These are phyloP conservation scores for Auanema sp. DNA, from an alignment of 2,888 invertebrate species.

Conservation along the genomic window DNA sequence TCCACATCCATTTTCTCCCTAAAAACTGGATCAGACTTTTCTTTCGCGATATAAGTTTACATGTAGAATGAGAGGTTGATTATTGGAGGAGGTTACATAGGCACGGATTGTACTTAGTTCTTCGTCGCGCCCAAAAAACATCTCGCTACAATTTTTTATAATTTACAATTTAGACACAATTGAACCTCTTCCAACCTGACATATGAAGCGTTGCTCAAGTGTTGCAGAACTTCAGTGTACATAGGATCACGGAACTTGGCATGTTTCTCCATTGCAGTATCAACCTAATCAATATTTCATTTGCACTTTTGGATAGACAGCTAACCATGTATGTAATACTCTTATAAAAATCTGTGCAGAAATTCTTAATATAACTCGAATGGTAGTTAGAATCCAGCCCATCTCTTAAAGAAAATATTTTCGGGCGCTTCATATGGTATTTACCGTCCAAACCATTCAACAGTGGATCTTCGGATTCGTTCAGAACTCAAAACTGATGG, in stretches of 20 bases:
- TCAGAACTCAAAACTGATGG: slow-evolving; percentile 85
- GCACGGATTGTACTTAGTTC: slow-evolving; percentile 79
- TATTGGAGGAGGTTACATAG: slow-evolving; percentile 80
- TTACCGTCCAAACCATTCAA: slow-evolving; percentile 85
- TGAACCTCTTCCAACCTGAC: neutral
- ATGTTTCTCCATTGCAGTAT: slow-evolving; percentile 56
- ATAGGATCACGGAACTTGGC: slow-evolving; percentile 48
- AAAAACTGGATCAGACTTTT: slow-evolving; percentile 1
- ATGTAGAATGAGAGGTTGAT: slow-evolving; percentile 74
- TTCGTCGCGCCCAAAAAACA: slow-evolving; percentile 86
- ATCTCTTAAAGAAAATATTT: slow-evolving; percentile 73
- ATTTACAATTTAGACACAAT: neutral
- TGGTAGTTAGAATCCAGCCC: slow-evolving; percentile 84
- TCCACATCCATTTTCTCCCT: slow-evolving; percentile 95
- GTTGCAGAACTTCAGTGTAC: slow-evolving; percentile 41
- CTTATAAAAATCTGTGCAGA: slow-evolving; percentile 54
- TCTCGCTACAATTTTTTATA: slow-evolving; percentile 19
- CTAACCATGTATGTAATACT: slow-evolving; percentile 52
- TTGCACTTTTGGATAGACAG: neutral
- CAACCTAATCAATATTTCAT: slow-evolving; percentile 32
- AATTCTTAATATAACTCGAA: slow-evolving; percentile 71
- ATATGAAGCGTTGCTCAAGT: slow-evolving; percentile 24
- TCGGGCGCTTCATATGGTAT: too few species aligned
- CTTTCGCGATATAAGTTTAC: slow-evolving; percentile 68
- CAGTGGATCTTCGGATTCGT: slow-evolving; percentile 86